Evolutionary conservation across 2,797 vertebrate species (phyloP).

Genomic region (Molothrus ater): DNA sequence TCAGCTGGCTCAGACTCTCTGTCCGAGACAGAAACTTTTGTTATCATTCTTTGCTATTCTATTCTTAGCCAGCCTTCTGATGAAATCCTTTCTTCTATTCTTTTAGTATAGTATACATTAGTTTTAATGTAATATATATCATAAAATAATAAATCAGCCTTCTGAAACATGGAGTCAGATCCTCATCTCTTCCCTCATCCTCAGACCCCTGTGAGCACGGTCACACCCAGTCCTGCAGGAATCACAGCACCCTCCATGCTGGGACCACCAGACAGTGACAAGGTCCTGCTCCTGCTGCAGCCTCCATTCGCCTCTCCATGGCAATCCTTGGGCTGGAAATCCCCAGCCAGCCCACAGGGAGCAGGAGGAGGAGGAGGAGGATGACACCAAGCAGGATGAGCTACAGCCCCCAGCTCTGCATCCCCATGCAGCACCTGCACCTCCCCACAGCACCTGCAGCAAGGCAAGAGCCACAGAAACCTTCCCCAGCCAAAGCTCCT

Average conservation of each 20-base stretch:
- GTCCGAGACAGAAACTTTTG: no score
- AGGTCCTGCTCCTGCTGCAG: background rate
- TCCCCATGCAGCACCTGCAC: background rate
- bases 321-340: background rate
- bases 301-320: fast-evolving
- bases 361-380: background rate
- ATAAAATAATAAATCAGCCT: no score
- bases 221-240: fast-evolving
- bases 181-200: no score
- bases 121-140: no score
- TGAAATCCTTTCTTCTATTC: no score
- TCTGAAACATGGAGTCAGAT: no score
- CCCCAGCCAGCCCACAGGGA: background rate
- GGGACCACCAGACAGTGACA: background rate
- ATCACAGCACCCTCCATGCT: background rate
- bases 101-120: no score
- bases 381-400: background rate
- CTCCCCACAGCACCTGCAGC: background rate
- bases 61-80: no score
- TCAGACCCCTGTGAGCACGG: no score
- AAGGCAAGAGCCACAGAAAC: background rate
- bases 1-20: no score
- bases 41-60: no score
- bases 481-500: background rate
- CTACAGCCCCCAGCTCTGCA: no score